Evolutionary conservation across 2,888 invertebrate genomes (phyloP).

Genomic region (Zygothrica quintamaculata): DNA sequence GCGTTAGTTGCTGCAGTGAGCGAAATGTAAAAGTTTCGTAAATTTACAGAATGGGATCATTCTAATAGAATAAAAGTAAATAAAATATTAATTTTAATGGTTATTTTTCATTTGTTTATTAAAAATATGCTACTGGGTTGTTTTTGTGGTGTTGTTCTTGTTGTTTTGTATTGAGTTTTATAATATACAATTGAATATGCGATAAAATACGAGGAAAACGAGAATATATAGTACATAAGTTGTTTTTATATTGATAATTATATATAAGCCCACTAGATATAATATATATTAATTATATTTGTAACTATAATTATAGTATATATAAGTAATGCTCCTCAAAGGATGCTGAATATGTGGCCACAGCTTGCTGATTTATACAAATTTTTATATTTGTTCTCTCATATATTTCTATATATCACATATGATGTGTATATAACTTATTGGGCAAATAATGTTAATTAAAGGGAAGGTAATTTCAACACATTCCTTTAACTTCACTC

Average conservation of each 20-base stretch:
- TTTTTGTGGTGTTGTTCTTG: conserved; percentile 19
- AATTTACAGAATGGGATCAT: too few species aligned
- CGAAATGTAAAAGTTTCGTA: too few species aligned
- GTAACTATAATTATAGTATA: conserved; percentile 14
- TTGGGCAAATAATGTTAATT: conserved; percentile 22
- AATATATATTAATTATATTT: conserved; percentile 1
- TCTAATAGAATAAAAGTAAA: too few species aligned
- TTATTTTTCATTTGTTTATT: conserved; percentile 59
- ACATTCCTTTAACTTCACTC: conserved; percentile 1
- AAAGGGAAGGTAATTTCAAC: conserved; percentile 2
- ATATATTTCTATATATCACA: conserved; percentile 51
- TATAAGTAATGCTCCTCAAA: conserved; percentile 46
- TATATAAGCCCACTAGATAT: conserved; percentile 14
- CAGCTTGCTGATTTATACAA: conserved; percentile 30
- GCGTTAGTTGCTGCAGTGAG: too few species aligned
- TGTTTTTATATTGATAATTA: conserved; percentile 7
- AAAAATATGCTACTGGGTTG: conserved; percentile 60
- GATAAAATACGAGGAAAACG: conserved; percentile 30
- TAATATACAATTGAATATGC: conserved; percentile 44
- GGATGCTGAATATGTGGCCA: conserved; percentile 65
- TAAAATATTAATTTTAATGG: conserved; percentile 5
- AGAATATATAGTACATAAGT: conserved; percentile 34
- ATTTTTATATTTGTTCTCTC: conserved; percentile 32
- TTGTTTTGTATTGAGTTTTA: conserved; percentile 27
- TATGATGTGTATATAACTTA: conserved; percentile 43